Base-by-base conservation (phyloP, 2,113 vertebrate species). In the Desmodus rotundus region DNA sequence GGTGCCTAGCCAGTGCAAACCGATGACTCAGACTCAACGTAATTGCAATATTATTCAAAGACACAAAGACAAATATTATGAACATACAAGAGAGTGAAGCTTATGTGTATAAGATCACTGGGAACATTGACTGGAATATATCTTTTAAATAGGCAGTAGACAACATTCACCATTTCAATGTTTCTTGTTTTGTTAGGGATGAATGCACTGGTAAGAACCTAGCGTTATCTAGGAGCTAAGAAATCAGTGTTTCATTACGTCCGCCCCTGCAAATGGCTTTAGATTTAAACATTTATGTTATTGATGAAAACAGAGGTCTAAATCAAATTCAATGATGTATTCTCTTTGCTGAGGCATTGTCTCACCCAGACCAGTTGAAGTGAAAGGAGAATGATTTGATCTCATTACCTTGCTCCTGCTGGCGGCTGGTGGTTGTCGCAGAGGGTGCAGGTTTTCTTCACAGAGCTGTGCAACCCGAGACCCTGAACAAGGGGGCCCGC, bases 401-500 rank as follows among this genome's bases (percentile, higher is more conserved):
- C 90, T 67, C 67, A 76, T 89, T 92, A 43, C 86, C 12, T 80
- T 33, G 52, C 88, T 77, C 56, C 86, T 63, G 47, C 19, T 87
- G 97, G 96, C 80, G 91, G 97, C 97, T 98, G 97, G 97, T 98
- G 97, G 97, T 98, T 98, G 89, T 97, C 82, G 96, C 98, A 94
- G 97, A 97, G 95, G 98, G 97, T 98, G 94, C 90, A 24, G 96
- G 98, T 98, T 98, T 98, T 97, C 97, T 97, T 94, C 89, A 52
- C 67, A 93, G 45, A 85, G 86, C 96, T 96, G 93, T 90, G 93
- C 81, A 97, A 95, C 87, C 31, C 4, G 95, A 95, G 97, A 92
- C 97, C 95, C 95, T 97, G 97, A 93, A 94, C 78, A 86, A 82
- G 56, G 24, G 56, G 56, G 56, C 61, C 78, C 17, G 17, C 50